A percentile compares a stretch with the other conserved stretches of the same genome.
Conservation (phyloP, 2,797 vertebrate species). For the Acanthis flammea region DNA sequence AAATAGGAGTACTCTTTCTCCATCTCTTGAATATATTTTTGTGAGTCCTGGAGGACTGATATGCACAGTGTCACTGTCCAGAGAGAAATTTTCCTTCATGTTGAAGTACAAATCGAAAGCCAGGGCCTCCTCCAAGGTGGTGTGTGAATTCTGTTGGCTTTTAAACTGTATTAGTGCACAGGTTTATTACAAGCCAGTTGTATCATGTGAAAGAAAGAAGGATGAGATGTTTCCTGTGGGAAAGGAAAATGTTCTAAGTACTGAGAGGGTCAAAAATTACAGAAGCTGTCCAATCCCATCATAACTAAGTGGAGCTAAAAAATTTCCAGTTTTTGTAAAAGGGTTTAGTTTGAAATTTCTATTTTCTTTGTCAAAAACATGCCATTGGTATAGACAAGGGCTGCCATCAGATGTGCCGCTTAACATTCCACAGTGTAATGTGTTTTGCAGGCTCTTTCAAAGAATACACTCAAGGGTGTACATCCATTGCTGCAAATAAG, state of each 20-base stretch:
- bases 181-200: neutral
- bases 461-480: fast-evolving
- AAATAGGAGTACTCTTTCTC: neutral
- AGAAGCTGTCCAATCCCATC: neutral
- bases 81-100: neutral
- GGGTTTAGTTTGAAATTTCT: neutral
- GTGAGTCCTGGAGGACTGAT: neutral
- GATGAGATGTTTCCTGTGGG: neutral
- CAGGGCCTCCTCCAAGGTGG: fast-evolving
- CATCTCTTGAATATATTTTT: neutral
- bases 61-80: neutral
- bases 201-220: neutral
- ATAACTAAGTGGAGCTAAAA: neutral
- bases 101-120: neutral
- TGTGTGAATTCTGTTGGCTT: neutral
- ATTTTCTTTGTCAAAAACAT: neutral
- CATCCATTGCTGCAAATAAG: fast-evolving
- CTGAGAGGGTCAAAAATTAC: neutral
- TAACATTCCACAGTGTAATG: fast-evolving
- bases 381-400: neutral
- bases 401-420: neutral
- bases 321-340: neutral
- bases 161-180: neutral
- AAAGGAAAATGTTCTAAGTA: neutral
- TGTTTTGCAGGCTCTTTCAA: neutral